phyloP scores from a whole-genome alignment of 1,140 invertebrate species.

The Aphelenchoides besseyi region DNA sequence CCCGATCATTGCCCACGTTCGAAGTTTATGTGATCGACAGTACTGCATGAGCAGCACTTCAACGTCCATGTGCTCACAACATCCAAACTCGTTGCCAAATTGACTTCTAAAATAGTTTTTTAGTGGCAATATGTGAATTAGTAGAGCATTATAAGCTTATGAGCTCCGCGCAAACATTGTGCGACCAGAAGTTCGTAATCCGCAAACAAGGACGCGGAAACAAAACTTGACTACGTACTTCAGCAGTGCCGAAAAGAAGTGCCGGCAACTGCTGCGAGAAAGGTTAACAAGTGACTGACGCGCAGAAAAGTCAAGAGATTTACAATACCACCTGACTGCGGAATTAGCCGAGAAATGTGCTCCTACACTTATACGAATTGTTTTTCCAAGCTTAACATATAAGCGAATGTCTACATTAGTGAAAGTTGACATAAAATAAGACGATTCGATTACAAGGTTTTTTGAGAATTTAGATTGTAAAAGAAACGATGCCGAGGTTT shows the following conservation, averaged over 20 bases:
- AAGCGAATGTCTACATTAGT: too few relatives aligned
- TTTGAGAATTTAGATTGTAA: too few relatives aligned
- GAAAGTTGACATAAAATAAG: too few relatives aligned
- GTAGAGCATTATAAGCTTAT: too few relatives aligned
- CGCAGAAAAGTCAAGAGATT: background rate
- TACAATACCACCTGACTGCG: too few relatives aligned
- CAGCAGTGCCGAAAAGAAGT: background rate
- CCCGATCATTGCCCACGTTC: conserved; percentile 59
- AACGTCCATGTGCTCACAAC: conserved; percentile 58
- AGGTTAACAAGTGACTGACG: background rate
- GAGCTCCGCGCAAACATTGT: too few relatives aligned
- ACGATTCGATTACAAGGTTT: too few relatives aligned
- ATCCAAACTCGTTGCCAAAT: conserved; percentile 56
- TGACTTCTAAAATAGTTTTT: conserved; percentile 47
- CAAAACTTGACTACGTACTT: background rate
- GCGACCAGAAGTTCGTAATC: background rate
- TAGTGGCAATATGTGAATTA: too few relatives aligned
- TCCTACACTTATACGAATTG: too few relatives aligned
- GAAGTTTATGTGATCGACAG: conserved; percentile 53
- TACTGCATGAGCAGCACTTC: conserved; percentile 60
- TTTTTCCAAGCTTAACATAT: too few relatives aligned
- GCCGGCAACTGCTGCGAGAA: background rate
- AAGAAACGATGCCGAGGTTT: too few relatives aligned
- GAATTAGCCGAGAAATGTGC: too few relatives aligned
- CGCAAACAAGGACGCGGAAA: background rate